Percentiles rank a stretch among this genome's conserved stretches.
Evolutionary conservation across 2,888 invertebrate species (phyloP).

Genomic region (Silvanus unidentatus): DNA sequence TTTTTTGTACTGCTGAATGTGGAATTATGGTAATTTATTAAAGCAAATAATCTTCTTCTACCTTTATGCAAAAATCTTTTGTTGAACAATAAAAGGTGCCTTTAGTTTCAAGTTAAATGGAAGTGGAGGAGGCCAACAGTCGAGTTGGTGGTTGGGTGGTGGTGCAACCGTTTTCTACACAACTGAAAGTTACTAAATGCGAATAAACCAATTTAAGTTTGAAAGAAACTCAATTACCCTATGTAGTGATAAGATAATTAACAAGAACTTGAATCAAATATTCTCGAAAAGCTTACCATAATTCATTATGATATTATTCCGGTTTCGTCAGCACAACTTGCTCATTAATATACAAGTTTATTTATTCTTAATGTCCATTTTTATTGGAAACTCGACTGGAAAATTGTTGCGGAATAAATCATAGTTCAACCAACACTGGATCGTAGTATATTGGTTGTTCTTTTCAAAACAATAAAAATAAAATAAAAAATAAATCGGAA

Average conservation of each 20-base stretch:
- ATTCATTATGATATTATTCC: slow-evolving; percentile 9
- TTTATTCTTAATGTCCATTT: too few species aligned
- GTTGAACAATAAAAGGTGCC: slow-evolving; percentile 17
- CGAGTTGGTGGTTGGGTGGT: slow-evolving; percentile 3
- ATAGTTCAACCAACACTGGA: too few species aligned
- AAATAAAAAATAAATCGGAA: too few species aligned
- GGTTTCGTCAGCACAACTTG: too few species aligned
- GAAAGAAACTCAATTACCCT: slow-evolving; percentile 43
- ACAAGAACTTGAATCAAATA: slow-evolving; percentile 29
- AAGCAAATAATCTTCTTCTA: slow-evolving; percentile 12
- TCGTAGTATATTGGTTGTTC: too few species aligned
- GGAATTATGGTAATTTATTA: slow-evolving; percentile 6
- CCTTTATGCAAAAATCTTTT: slow-evolving; percentile 16
- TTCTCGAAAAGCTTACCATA: slow-evolving; percentile 8
- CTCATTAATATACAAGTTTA: too few species aligned
- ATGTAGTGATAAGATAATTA: slow-evolving; percentile 41
- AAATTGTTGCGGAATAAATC: too few species aligned
- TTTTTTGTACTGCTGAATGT: too few species aligned
- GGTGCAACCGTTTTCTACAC: too few species aligned
- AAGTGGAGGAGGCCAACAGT: slow-evolving; percentile 12
- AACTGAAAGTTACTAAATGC: slow-evolving; percentile 37
- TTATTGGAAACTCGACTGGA: too few species aligned
- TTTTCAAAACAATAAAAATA: too few species aligned
- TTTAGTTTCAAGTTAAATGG: slow-evolving; percentile 22
- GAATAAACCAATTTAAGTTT: slow-evolving; percentile 44